A percentile compares a stretch with the other conserved stretches of the same genome.
Evolutionary conservation across 2,888 invertebrate genomes (phyloP).

Genomic region (Lepidocyrtinus sp.): DNA sequence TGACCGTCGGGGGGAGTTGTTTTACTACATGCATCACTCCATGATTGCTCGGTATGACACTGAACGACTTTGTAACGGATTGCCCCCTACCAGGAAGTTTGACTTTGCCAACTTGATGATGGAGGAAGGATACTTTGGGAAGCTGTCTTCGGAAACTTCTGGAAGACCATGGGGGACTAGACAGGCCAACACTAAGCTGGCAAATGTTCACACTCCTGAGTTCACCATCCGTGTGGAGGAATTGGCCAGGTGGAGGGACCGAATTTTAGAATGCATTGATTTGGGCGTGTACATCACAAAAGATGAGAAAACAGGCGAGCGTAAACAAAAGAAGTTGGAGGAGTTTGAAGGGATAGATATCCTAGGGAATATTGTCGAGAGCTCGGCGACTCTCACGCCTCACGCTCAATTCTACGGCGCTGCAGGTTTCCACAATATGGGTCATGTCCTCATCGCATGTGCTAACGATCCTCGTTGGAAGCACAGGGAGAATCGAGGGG

Average conservation of each 20-base stretch:
- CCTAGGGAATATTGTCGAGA: constrained; percentile 85
- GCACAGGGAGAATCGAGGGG: constrained; percentile 84
- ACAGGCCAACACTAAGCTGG: constrained; percentile 57
- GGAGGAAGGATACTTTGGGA: constrained; percentile 86
- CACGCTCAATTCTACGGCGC: constrained; percentile 76
- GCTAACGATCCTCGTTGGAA: constrained; percentile 86
- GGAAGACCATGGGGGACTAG: constrained; percentile 64
- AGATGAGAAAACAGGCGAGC: constrained; percentile 13
- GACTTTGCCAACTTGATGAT: constrained; percentile 82
- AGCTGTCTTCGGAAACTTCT: constrained; percentile 74
- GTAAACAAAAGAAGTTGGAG: constrained; percentile 30
- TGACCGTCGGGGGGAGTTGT: constrained; percentile 85
- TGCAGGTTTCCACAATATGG: constrained; percentile 81
- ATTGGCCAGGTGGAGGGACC: constrained; percentile 83
- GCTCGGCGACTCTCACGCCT: constrained; percentile 46
- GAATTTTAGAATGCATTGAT: constrained; percentile 82
- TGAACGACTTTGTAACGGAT: constrained; percentile 82
- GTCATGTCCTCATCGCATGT: constrained; percentile 84
- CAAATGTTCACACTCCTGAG: constrained; percentile 14
- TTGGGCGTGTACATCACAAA: constrained; percentile 75
- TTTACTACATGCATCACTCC: constrained; percentile 87
- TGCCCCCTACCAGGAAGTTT: constrained; percentile 79
- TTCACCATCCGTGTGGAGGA: constrained; percentile 74
- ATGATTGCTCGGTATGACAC: constrained; percentile 78
- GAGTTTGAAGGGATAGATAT: constrained; percentile 76